These are phyloP conservation scores for Sphaeridia pumilis DNA, from an alignment of 2,888 invertebrate genomes.

Conservation along the genomic window DNA sequence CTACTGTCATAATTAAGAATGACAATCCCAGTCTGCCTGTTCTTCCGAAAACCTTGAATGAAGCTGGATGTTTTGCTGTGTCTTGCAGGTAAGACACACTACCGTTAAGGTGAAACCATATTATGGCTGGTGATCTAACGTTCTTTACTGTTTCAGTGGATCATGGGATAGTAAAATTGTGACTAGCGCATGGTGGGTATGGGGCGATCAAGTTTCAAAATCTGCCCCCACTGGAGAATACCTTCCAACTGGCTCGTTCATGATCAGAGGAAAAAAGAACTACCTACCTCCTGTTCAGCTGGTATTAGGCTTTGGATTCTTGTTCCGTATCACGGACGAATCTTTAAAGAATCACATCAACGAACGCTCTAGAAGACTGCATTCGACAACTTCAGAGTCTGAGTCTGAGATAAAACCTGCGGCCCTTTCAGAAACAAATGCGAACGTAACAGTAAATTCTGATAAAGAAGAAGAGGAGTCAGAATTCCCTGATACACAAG, in stretches of 20 bases:
- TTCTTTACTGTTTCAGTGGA: constrained; percentile 57
- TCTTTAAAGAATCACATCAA: constrained; percentile 52
- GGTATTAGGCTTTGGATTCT: constrained; percentile 82
- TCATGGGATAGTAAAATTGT: constrained; percentile 98
- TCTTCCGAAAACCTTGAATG: constrained; percentile 89
- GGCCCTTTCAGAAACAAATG: background rate
- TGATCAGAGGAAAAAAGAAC: constrained; percentile 96
- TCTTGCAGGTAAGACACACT: constrained; percentile 60
- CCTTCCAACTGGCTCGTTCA: constrained; percentile 88
- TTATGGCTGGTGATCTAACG: too few species aligned
- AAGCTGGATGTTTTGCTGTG: constrained; percentile 93
- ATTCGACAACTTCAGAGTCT: constrained; percentile 1
- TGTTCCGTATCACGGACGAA: constrained; percentile 85
- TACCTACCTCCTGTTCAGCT: constrained; percentile 85
- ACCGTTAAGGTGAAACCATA: background rate
- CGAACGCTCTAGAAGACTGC: constrained; percentile 21
- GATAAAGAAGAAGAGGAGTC: constrained; percentile 17
- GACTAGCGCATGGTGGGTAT: constrained; percentile 95
- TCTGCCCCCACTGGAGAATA: constrained; percentile 97
- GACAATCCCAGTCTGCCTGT: constrained; percentile 52
- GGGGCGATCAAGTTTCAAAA: constrained; percentile 88
- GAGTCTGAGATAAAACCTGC: background rate
- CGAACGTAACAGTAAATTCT: too few species aligned
- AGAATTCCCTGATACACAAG: constrained; percentile 35
- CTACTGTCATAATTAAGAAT: constrained; percentile 85